Evolutionary conservation across 2,113 vertebrate genomes (phyloP), one percentile per base, ranked within the genome.

Genomic region (Hoplias malabaricus): DNA sequence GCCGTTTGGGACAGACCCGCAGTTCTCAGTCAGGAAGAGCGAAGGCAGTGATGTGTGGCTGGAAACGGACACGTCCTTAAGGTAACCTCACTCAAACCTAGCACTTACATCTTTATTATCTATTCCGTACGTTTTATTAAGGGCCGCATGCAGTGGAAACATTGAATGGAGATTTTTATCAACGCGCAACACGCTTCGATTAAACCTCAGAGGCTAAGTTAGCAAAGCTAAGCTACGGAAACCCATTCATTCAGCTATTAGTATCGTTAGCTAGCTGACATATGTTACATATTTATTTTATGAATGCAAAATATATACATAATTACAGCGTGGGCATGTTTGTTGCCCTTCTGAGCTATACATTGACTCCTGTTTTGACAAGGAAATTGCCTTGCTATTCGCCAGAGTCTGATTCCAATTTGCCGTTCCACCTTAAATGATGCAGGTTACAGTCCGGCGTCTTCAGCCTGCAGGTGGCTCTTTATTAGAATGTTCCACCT

Each of bases 1-100:
- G 48, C 48, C 48, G n/a, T 53, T 53, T 5, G n/a, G 48, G 12
- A 53, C 48, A 53, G 8, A 53, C 48, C 48, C 48, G 1, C 13
- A 63, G 63, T 29, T 63, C 65, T n/a, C 48, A 53, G 48, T 21
- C 48, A 53, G 77, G 77, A 79, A 73, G 77, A 40, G 33, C 0
- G 14, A 3, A 16, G 62, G 59, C 34, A 42, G 77, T 10, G 56
- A 92, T 91, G 91, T 88, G 78, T 81, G 77, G 81, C 83, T 85
- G 88, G 86, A 86, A 19, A 5, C 85, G 87, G 42, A 71, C 54
- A 70, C 62, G 70, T 62, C 27, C 2, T 27, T 82, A 56, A 82
- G 74, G 75, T 84, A 73, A 59, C 53, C 27, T 42, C 68, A 4
- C 27, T 8, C 13, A 36, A 5, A 31, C n/a, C 34, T 9, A 54